Evolutionary conservation across 2,113 vertebrate genomes (phyloP), one percentile per base, ranked within the genome.

Genomic region (Galemys pyrenaicus): DNA sequence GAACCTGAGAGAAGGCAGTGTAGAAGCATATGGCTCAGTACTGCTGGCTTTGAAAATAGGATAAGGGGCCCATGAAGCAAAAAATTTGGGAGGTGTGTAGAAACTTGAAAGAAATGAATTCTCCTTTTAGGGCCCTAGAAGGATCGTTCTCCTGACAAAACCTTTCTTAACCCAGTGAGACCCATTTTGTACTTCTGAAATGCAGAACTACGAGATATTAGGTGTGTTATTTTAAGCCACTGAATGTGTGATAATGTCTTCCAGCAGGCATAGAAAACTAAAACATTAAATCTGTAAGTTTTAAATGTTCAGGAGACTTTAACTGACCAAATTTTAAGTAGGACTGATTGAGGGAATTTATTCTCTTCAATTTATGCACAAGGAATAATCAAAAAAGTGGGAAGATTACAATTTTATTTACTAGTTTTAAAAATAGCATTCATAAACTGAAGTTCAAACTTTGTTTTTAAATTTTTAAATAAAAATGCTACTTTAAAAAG

Each of bases 381-480:
- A 6, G 78, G 64, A 83, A 37, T 74, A 90, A 74, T 46, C 24
- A 46, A 82, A 82, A 65, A 74, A 85, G 68, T 13, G 20, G 9
- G 11, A 91, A 74, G 30, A 7, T 67, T 32, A 44, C 20, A 51
- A 24, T 68, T 35, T 26, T 90, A 74, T 75, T 68, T 87, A n/a
- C 28, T 54, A 82, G 60, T 77, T 87, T 86, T 86, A 26, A 90
- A 95, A 86, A 85, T 83, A 39, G 28, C 35, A 56, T 77, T 46
- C 46, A 51, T 46, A 91, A 51, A n/a, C 26, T 64, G 24, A 88
- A 13, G 19, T 91, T 79, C 87, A 80, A 91, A 95, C 41, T 70
- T 70, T 58, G 37, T 87, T 75, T 58, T 87, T 35, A 90, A 32
- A 91, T 44, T 37, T 74, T 95, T 93, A 35, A 79, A 79, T 65